Conservation (phyloP, 1,140 invertebrate species). For the Trichonephila clavata region DNA sequence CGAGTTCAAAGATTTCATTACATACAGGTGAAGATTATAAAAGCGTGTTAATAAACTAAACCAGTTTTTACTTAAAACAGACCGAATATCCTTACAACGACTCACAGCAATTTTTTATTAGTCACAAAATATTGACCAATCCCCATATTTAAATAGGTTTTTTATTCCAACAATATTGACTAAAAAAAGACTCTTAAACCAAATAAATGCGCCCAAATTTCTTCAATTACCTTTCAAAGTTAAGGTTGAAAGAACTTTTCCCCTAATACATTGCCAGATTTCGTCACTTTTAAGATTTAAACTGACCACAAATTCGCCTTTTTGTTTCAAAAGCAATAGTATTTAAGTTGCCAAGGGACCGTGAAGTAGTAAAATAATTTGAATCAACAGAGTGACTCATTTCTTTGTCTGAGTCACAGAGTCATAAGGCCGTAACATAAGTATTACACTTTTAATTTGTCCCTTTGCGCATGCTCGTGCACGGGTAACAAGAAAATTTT, state of each 20-base stretch:
- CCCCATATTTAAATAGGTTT: neutral
- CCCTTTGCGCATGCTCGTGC: neutral
- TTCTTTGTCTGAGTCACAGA: neutral
- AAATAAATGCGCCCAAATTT: neutral
- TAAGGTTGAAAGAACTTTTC: neutral
- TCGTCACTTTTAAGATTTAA: neutral
- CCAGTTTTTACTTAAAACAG: no score
- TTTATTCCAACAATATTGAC: neutral
- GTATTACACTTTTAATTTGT: neutral
- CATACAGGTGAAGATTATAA: no score
- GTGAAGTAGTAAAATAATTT: neutral
- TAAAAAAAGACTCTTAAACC: neutral
- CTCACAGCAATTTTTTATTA: neutral
- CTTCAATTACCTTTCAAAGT: neutral
- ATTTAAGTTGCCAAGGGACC: neutral
- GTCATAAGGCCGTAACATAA: neutral
- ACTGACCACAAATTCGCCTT: neutral
- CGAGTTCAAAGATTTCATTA: no score
- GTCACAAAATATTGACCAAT: neutral
- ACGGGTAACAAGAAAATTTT: no score
- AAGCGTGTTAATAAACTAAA: no score
- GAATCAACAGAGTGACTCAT: neutral
- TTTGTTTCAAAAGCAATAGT: neutral
- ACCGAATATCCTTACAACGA: neutral
- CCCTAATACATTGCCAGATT: neutral